phyloP scores from a whole-genome alignment of 2,797 vertebrate genomes.

The Stomatorhinus walkeri region DNA sequence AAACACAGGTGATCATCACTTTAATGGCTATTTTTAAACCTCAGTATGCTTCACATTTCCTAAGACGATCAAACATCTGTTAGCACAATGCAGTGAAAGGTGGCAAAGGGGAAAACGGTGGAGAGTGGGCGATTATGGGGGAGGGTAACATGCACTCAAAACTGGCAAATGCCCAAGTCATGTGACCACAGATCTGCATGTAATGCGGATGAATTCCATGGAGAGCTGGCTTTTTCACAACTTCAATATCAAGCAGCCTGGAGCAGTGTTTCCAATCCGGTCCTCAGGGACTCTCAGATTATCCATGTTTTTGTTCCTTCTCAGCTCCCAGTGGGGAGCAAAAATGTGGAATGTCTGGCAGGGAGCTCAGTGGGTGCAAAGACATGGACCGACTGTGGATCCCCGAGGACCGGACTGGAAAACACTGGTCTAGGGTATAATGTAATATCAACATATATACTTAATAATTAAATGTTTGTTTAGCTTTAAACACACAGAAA shows the following conservation, averaged over 20 bases:
- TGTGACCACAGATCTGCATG: neutral
- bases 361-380: neutral
- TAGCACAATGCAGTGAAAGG: slow-evolving; percentile 9
- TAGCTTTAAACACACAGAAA: neutral
- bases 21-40: slow-evolving; percentile 19
- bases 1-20: slow-evolving; percentile 7
- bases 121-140: neutral
- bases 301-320: neutral
- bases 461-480: neutral
- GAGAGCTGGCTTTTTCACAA: neutral
- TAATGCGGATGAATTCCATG: neutral
- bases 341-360: neutral
- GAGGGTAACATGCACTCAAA: neutral
- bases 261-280: neutral
- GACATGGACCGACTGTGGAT: neutral
- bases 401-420: neutral
- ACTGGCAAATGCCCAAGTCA: neutral
- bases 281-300: neutral
- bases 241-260: neutral
- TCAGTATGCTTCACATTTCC: neutral
- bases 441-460: neutral
- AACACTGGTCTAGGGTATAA: neutral
- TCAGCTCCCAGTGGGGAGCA: neutral
- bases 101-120: neutral
- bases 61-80: slow-evolving; percentile 17